These are phyloP conservation scores for Drosophila ohnishii DNA, from an alignment of 1,140 invertebrate genomes.

Conservation along the genomic window DNA sequence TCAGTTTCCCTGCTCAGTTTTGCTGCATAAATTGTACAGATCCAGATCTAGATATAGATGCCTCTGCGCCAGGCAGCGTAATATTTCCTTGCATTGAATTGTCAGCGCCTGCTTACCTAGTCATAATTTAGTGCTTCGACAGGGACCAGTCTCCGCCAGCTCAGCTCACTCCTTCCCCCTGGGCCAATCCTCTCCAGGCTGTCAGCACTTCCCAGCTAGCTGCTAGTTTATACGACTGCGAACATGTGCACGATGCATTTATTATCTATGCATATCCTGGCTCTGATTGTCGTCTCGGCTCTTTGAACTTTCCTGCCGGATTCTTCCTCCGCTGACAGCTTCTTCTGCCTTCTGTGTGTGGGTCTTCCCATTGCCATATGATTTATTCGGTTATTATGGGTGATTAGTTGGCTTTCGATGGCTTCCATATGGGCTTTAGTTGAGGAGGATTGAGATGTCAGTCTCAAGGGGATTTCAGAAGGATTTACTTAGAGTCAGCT, in stretches of 20 bases:
- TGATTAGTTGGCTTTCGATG: conserved; percentile 27
- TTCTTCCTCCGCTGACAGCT: conserved; percentile 24
- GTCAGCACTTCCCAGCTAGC: conserved; percentile 61
- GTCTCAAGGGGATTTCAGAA: background rate
- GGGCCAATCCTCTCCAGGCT: conserved; percentile 31
- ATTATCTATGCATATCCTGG: conserved; percentile 52
- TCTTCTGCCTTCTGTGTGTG: conserved; percentile 28
- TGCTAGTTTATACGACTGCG: conserved; percentile 55
- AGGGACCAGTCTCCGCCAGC: conserved; percentile 40
- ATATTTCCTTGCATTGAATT: conserved; percentile 69
- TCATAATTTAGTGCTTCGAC: conserved; percentile 71
- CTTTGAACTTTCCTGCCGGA: conserved; percentile 61
- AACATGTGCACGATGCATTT: conserved; percentile 33
- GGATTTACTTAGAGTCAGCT: no score
- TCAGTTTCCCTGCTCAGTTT: conserved; percentile 37
- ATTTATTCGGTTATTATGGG: conserved; percentile 46
- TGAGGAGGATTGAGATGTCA: conserved; percentile 26
- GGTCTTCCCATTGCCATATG: conserved; percentile 29
- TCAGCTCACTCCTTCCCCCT: conserved; percentile 7
- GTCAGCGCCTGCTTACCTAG: conserved; percentile 69
- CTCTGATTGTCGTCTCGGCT: conserved; percentile 62
- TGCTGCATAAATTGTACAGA: conserved; percentile 71
- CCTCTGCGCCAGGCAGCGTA: conserved; percentile 33
- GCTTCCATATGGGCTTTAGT: conserved; percentile 11
- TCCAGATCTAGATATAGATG: conserved; percentile 46